A percentile compares a stretch with the other conserved stretches of the same genome.
phyloP scores from a whole-genome alignment of 2,888 invertebrate genomes.

The Pristionchus entomophagus region DNA sequence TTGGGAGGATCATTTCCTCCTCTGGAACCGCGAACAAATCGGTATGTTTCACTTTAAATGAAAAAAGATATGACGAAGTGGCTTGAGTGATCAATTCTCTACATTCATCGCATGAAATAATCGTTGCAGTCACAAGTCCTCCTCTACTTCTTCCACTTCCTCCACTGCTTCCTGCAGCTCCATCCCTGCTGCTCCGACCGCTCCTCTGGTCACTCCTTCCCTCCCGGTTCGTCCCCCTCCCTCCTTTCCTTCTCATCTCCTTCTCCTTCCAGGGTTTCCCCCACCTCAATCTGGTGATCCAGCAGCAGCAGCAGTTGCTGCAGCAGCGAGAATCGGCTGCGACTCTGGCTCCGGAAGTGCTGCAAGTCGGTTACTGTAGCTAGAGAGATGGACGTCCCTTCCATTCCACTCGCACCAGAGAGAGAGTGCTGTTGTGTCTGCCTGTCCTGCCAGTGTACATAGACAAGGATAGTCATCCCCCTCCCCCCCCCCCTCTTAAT shows the following conservation, averaged over 20 bases:
- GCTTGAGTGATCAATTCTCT: not conserved
- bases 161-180: not conserved
- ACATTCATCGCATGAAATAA: not conserved
- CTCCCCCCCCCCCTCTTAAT: not conserved
- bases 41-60: not conserved
- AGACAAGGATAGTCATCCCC: not conserved
- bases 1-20: constrained; percentile 40
- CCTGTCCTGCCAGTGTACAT: not conserved
- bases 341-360: not conserved
- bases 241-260: not conserved
- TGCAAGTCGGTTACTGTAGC: constrained; percentile 16
- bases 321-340: not conserved
- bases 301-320: constrained; percentile 22
- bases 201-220: not conserved
- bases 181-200: not conserved
- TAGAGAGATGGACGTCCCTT: not conserved
- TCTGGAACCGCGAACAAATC: constrained; percentile 11
- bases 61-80: not conserved
- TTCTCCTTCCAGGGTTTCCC: constrained; percentile 20
- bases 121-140: not conserved
- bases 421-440: not conserved
- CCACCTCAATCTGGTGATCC: constrained; percentile 8
- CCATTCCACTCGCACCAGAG: not conserved
- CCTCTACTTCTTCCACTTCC: constrained; percentile 29
- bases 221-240: not conserved